A percentile compares a stretch with the other conserved stretches of the same genome.
Evolutionary conservation across 2,888 invertebrate species (phyloP).

Genomic region (Gymnocheta viridis): DNA sequence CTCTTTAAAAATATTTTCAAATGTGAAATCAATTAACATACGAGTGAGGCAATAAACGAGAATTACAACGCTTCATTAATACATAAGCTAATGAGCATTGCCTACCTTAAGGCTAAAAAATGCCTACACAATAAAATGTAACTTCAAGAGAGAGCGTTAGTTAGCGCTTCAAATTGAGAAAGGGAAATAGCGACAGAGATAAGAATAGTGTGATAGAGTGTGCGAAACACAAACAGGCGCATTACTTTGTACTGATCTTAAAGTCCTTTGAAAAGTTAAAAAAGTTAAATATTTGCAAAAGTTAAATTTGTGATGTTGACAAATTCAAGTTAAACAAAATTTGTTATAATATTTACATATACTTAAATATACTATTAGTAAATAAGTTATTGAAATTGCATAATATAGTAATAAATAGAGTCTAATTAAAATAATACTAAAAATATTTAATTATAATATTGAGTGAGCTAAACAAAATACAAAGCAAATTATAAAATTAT

Average conservation of each 20-base stretch:
- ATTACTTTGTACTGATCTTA: conserved; percentile 6
- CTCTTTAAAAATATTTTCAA: no score
- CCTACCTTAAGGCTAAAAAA: not conserved
- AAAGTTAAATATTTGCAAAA: not conserved
- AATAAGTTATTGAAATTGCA: conserved; percentile 59
- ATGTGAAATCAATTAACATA: no score
- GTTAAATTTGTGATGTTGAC: conserved; percentile 53
- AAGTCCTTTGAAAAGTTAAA: not conserved
- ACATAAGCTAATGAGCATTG: no score
- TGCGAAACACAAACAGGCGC: not conserved
- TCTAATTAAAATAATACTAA: conserved; percentile 34
- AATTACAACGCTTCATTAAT: no score
- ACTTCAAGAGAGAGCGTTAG: no score
- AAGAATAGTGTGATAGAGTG: not conserved
- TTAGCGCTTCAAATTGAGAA: no score
- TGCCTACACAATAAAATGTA: no score
- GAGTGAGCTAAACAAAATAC: conserved; percentile 49
- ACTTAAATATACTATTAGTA: conserved; percentile 58
- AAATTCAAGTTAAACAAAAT: conserved; percentile 25
- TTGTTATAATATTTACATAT: conserved; percentile 37
- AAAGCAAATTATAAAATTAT: conserved; percentile 13
- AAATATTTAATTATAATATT: conserved; percentile 28
- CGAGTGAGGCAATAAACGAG: no score
- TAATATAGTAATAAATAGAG: conserved; percentile 41
- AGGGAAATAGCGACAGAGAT: no score